Conservation (phyloP, 2,888 invertebrate genomes). For the Halictus ligatus region DNA sequence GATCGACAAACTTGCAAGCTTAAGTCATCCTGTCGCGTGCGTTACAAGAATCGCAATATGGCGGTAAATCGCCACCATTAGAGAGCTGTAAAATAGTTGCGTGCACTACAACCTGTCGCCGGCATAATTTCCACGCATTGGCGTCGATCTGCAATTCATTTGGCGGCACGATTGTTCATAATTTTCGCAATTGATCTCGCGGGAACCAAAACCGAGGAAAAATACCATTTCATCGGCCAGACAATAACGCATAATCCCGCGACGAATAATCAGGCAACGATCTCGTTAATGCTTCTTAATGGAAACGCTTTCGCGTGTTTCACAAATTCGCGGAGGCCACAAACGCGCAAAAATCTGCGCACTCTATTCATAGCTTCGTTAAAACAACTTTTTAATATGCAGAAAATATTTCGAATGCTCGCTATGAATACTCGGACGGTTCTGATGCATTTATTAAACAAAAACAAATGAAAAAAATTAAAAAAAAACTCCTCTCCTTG, state of each 20-base stretch:
- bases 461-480: too few species aligned
- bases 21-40: not conserved
- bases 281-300: not conserved
- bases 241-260: not conserved
- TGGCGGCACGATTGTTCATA: not conserved
- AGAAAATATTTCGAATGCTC: too few species aligned
- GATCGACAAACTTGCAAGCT: rapidly evolving
- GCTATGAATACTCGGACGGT: too few species aligned
- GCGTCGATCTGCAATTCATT: not conserved
- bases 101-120: not conserved
- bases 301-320: not conserved
- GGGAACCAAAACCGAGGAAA: not conserved
- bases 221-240: too few species aligned
- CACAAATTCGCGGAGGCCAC: not conserved
- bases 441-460: too few species aligned
- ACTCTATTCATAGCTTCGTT: not conserved
- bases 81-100: not conserved
- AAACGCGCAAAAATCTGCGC: not conserved
- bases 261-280: not conserved
- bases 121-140: not conserved
- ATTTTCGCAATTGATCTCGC: not conserved
- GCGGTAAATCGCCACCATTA: not conserved
- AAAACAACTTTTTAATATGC: too few species aligned
- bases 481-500: too few species aligned
- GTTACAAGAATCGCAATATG: not conserved